Conservation (phyloP, 2,113 vertebrate species). For the Callopanchax toddi region DNA sequence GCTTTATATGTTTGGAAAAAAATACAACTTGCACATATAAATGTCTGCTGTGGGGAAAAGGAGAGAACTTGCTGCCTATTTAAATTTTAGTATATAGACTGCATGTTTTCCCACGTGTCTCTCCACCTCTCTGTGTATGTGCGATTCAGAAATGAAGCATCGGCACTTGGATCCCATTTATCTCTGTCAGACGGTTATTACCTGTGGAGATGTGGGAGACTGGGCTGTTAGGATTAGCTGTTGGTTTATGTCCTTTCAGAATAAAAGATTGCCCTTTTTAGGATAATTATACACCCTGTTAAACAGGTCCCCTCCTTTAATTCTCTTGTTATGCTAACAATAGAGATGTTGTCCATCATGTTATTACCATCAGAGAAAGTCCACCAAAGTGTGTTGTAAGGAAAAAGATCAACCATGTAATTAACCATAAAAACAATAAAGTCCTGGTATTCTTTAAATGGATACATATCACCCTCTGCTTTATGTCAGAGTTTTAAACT, state of each 20-base stretch:
- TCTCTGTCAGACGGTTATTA: conserved; percentile 70
- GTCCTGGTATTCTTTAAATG: too few relatives aligned
- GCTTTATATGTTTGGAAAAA: not conserved
- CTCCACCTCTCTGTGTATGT: conserved; percentile 10
- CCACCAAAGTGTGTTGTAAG: not conserved
- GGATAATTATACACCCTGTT: conserved; percentile 20
- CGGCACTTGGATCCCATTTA: conserved; percentile 50
- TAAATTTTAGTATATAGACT: conserved; percentile 9
- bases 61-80: conserved; percentile 7
- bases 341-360: not conserved
- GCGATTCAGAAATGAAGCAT: conserved; percentile 38
- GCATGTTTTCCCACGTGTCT: conserved; percentile 2
- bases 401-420: not conserved
- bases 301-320: conserved; percentile 9
- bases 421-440: not conserved
- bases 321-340: not conserved
- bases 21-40: not conserved
- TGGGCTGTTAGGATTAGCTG: conserved; percentile 10
- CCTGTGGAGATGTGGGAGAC: conserved; percentile 1
- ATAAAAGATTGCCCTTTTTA: conserved; percentile 9
- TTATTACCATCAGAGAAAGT: not conserved
- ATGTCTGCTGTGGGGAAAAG: not conserved
- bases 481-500: too few relatives aligned
- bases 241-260: conserved; percentile 34
- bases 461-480: too few relatives aligned